A percentile compares a stretch with the other conserved stretches of the same genome.
These are phyloP conservation scores for Coreius guichenoti DNA, from an alignment of 2,797 vertebrate species.

Conservation along the genomic window DNA sequence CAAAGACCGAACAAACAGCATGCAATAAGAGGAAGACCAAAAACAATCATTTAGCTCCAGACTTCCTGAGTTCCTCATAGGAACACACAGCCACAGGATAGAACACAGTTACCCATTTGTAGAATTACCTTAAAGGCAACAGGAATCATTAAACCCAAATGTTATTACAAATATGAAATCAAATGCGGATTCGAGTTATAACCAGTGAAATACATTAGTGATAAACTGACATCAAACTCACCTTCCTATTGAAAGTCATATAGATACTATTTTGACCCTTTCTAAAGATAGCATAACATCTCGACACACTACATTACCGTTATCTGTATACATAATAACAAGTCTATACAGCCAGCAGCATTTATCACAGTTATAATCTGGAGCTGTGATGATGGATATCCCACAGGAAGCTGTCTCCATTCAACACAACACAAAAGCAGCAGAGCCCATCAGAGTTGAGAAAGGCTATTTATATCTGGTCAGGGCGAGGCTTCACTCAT, in stretches of 20 bases:
- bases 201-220: not conserved
- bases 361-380: not conserved
- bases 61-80: conserved; percentile 58
- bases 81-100: conserved; percentile 65
- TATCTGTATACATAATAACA: conserved; percentile 19
- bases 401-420: conserved; percentile 38
- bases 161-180: not conserved
- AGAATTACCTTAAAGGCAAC: conserved; percentile 23
- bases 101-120: conserved; percentile 36
- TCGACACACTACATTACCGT: not conserved
- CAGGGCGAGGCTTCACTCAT: conserved; percentile 75
- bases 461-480: conserved; percentile 78
- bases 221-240: not conserved
- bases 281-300: not conserved
- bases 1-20: conserved; percentile 45
- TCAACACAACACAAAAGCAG: conserved; percentile 45
- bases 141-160: conserved; percentile 17
- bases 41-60: conserved; percentile 59
- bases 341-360: not conserved
- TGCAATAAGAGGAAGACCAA: conserved; percentile 54
- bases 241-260: not conserved
- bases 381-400: conserved; percentile 25
- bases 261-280: not conserved
- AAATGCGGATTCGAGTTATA: not conserved
- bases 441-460: conserved; percentile 52